Base-by-base conservation (phyloP, 2,113 vertebrate genomes). In the Fregetta grallaria region DNA sequence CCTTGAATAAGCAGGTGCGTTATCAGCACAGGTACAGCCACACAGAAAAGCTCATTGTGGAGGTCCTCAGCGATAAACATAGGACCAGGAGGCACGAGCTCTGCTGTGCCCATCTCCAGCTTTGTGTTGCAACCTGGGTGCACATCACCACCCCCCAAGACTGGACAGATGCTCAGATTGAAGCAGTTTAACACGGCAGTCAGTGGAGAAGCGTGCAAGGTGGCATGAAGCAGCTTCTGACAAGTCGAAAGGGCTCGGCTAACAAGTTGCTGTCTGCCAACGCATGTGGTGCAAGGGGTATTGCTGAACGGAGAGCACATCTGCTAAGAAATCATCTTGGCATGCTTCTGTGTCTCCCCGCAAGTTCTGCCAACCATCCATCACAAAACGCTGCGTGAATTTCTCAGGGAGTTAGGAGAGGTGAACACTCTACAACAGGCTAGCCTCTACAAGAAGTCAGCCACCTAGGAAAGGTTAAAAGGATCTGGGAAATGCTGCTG, bases 121-220 rank as follows among this genome's bases (percentile, higher is more conserved):
- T 23, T 32, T 1, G 0, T 2, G 0, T 3, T 45, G 32, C 15
- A 59, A 7, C 4, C 32, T 38, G 65, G 13, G 10, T 7, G 15
- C 18, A 44, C 22, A n/a, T 26, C 44, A 62, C 18, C 82, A 34
- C 26, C 8, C 14, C 23, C 22, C 26, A 36, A 50, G 38, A 63
- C 38, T 5, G 7, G 30, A 12, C 1, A 3, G 36, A 18, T 36
- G 29, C 63, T 36, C 63, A 50, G 63, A 32, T 23, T 36, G 34
- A 25, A 26, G 45, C 45, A 29, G 14, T 40, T 80, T 30, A 26
- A 44, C 26, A 44, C 0, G 0, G 38, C 5, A 0, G 7, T 36
- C 34, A 23, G 42, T 6, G 8, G 25, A 77, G 52, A 26, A 42
- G 34, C 1, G 0, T 2, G 13, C 36, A 32, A 40, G 26, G 32